Base-by-base conservation (phyloP, 1,140 invertebrate species). In the Agraylea sexmaculata region DNA sequence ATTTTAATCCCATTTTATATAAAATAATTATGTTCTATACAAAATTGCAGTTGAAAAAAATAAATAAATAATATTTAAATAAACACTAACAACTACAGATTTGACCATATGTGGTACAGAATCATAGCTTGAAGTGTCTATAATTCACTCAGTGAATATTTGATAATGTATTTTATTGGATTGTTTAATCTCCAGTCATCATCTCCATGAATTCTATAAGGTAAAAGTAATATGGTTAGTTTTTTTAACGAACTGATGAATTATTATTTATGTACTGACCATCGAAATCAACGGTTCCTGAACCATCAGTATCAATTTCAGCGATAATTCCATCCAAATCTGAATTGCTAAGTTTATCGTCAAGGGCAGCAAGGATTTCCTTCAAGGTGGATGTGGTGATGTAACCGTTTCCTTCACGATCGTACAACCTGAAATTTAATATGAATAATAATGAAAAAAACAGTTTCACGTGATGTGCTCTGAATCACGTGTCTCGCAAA, bases 251-350 rank as follows among this genome's bases (percentile, higher is more conserved):
- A 45, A 35, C 33, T 23, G 36, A 16, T 40, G 36, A 50, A 36
- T 20, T 23, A 18, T 48, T 35, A n/a, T 31, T 32, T 5, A 36
- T 18, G n/a, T 38, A 59, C 51, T 55, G 59, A 85, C 82, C 83
- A 68, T 87, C 83, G 58, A 86, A 87, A 58, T 87, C 86, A 38
- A 92, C 87, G 23, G 87, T 92, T 53, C 87, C 87, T 23, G 85
- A 88, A 33, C 87, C 87, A 59, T 93, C 89, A 45, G 88, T 88
- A 64, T 93, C 89, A 54, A 93, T 93, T 70, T 93, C 89, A 51
- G 83, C 80, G 54, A 90, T 90, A 59, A 93, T 93, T 35, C 88
- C 87, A 57, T 92, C 87, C 36, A 93, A 68, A 54, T 84, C 80
- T 8, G 77, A 68, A 53, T 75, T 80, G 34, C 79, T 87, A 2